These are phyloP conservation scores for Trinorchestia longiramus DNA, from an alignment of 1,140 invertebrate genomes.

Conservation along the genomic window DNA sequence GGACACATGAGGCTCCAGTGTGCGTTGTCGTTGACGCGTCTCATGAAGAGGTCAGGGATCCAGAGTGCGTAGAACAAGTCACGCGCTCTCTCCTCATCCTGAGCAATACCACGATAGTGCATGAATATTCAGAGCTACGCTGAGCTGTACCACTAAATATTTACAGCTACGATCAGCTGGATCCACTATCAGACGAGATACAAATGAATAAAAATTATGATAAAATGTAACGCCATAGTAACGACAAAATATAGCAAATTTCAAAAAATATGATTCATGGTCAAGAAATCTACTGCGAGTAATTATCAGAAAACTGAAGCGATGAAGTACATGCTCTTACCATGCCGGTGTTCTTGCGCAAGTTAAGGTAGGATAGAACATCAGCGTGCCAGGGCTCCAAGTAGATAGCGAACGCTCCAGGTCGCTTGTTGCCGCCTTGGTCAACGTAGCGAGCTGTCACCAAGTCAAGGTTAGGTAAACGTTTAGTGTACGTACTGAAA, in stretches of 20 bases:
- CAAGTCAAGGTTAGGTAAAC: neutral
- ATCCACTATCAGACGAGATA: too few relatives aligned
- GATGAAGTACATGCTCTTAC: constrained; percentile 14
- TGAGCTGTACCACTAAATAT: too few relatives aligned
- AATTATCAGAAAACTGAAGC: too few relatives aligned
- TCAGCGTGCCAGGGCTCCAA: constrained; percentile 99
- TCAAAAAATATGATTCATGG: too few relatives aligned
- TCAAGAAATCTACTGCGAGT: too few relatives aligned
- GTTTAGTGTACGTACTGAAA: neutral
- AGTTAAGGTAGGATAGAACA: constrained; percentile 93
- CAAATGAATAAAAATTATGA: too few relatives aligned
- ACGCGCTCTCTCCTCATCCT: constrained; percentile 89
- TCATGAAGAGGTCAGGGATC: constrained; percentile 99
- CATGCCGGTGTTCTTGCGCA: constrained; percentile 94
- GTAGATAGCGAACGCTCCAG: constrained; percentile 99
- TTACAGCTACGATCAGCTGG: too few relatives aligned
- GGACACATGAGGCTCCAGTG: constrained; percentile 98
- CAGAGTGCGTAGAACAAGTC: constrained; percentile 98
- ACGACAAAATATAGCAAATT: too few relatives aligned
- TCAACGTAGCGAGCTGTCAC: constrained; percentile 84
- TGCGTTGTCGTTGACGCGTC: constrained; percentile 88
- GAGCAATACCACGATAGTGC: neutral
- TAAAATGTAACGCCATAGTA: too few relatives aligned
- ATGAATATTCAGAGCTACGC: neutral
- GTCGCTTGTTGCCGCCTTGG: constrained; percentile 97